phyloP scores from a whole-genome alignment of 2,888 invertebrate genomes.

The Erebia epiphron region DNA sequence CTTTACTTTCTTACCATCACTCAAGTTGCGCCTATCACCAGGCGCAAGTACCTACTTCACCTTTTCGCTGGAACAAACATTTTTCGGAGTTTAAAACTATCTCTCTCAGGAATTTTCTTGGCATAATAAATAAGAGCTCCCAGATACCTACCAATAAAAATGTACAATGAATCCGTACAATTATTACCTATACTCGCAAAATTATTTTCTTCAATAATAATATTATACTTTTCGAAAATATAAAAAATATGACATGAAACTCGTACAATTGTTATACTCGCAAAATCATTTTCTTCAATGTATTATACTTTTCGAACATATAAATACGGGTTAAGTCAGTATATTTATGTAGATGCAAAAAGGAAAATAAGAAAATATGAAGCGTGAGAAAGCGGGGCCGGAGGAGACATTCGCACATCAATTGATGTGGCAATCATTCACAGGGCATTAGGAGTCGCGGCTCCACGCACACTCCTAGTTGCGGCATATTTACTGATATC shows the following conservation, averaged over 20 bases:
- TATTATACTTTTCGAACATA: neutral
- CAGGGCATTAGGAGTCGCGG: conserved; percentile 26
- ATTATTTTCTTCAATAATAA: neutral
- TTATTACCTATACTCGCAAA: neutral
- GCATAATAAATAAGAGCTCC: no score
- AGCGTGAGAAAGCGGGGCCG: conserved; percentile 10
- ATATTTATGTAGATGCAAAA: neutral
- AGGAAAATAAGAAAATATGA: conserved; percentile 27
- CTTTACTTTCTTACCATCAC: no score
- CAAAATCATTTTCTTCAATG: neutral
- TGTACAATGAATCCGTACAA: no score
- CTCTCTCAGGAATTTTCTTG: no score
- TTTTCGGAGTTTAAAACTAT: no score
- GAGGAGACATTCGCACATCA: conserved; percentile 18
- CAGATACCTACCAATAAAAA: no score
- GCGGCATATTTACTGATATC: conserved; percentile 63
- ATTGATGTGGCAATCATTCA: conserved; percentile 35
- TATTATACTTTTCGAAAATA: neutral
- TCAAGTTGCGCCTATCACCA: no score
- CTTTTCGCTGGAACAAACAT: no score
- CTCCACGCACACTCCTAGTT: conserved; percentile 28
- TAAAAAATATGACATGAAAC: neutral
- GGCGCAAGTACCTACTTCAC: no score
- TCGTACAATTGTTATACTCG: no score
- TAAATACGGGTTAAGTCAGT: neutral